Conservation (phyloP, 2,888 invertebrate genomes). For the Cheiracanthium punctorium region DNA sequence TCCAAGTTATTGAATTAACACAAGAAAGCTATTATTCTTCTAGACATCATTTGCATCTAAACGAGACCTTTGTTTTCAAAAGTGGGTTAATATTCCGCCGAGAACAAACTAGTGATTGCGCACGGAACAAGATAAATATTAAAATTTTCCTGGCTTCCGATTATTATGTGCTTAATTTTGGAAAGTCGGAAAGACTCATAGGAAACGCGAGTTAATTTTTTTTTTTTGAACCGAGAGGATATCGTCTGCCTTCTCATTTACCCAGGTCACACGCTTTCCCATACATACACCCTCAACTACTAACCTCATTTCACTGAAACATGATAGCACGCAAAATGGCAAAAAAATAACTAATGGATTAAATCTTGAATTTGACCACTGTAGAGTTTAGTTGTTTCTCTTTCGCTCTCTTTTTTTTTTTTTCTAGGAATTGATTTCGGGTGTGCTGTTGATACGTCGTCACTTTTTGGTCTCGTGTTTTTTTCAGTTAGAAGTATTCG, state of each 20-base stretch:
- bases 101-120: background rate
- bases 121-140: background rate
- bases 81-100: background rate
- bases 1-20: too few species aligned
- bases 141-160: background rate
- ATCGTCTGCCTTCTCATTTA: background rate
- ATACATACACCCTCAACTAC: background rate
- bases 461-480: background rate
- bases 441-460: background rate
- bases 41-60: background rate
- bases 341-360: background rate
- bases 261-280: background rate
- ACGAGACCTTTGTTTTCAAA: background rate
- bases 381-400: background rate
- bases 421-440: background rate
- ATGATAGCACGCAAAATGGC: background rate
- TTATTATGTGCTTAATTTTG: background rate
- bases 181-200: too few species aligned
- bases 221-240: too few species aligned
- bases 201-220: too few species aligned
- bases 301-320: background rate
- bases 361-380: background rate
- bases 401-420: background rate
- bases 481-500: too few species aligned
- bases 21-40: too few species aligned